Evolutionary conservation across 2,113 vertebrate genomes (phyloP).

Genomic region (Cyanistes caeruleus): DNA sequence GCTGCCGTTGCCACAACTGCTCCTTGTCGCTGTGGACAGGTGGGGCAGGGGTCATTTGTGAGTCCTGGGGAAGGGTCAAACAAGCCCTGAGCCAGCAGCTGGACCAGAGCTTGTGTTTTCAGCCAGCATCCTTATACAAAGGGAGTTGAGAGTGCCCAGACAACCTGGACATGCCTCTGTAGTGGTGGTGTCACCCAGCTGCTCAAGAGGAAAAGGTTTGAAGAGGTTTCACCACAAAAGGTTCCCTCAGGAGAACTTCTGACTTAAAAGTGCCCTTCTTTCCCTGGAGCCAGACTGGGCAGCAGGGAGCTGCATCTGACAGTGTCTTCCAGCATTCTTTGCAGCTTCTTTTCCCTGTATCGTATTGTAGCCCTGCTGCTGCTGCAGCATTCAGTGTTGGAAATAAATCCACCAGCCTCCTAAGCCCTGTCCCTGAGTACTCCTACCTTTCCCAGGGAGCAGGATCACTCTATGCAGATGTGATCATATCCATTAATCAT

Average conservation of each 20-base stretch:
- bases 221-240: background rate
- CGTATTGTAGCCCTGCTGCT: background rate
- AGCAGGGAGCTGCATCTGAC: background rate
- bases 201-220: background rate
- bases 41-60: background rate
- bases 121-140: background rate
- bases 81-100: background rate
- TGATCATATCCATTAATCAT: background rate
- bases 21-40: background rate
- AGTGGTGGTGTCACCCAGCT: background rate
- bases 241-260: background rate
- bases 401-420: background rate
- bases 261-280: fast-evolving
- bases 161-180: background rate
- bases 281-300: background rate
- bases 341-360: background rate
- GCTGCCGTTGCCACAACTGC: background rate
- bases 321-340: background rate
- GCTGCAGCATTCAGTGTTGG: background rate
- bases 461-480: background rate
- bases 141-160: background rate
- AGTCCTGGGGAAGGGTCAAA: background rate
- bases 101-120: background rate
- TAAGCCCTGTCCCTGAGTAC: background rate
- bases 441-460: background rate